phyloP scores from a whole-genome alignment of 2,113 vertebrate species.

The Campylomormyrus numenius region DNA sequence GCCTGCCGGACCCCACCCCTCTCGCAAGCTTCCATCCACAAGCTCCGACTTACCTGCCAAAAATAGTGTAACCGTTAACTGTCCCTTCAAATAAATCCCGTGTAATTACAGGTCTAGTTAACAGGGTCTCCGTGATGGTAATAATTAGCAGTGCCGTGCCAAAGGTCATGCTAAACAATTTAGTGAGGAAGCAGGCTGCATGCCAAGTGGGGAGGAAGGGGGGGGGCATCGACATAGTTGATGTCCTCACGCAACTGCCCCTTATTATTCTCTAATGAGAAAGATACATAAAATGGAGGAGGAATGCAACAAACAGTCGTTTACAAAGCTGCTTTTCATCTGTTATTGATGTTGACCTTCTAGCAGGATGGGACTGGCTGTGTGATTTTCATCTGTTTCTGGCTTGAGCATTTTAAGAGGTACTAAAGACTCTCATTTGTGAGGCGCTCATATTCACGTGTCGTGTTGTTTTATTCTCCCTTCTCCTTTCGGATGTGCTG shows the following conservation, averaged over 20 bases:
- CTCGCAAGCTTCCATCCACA: slow-evolving; percentile 9
- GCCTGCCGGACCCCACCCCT: neutral
- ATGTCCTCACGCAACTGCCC: neutral
- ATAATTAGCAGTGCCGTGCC: slow-evolving; percentile 81
- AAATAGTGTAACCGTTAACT: slow-evolving; percentile 64
- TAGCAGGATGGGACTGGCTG: neutral
- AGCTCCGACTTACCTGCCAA: slow-evolving; percentile 67
- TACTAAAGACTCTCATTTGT: neutral
- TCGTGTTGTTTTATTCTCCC: neutral
- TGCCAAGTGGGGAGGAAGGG: slow-evolving; percentile 52
- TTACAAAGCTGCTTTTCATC: neutral
- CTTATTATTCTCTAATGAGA: neutral
- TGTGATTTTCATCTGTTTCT: neutral
- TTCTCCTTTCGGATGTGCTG: neutral
- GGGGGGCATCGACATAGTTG: neutral
- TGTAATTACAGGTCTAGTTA: slow-evolving; percentile 88
- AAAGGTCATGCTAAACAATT: slow-evolving; percentile 84
- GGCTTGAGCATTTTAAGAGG: neutral
- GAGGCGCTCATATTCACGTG: neutral
- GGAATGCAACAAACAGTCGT: neutral
- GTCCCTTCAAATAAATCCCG: slow-evolving; percentile 86
- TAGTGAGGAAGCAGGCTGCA: slow-evolving; percentile 70
- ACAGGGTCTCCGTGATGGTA: slow-evolving; percentile 77
- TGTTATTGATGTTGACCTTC: neutral
- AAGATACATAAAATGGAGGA: neutral